Percentiles rank a stretch among this genome's conserved stretches.
Evolutionary conservation across 2,888 invertebrate species (phyloP).

Genomic region (Trichopoda pennipes): DNA sequence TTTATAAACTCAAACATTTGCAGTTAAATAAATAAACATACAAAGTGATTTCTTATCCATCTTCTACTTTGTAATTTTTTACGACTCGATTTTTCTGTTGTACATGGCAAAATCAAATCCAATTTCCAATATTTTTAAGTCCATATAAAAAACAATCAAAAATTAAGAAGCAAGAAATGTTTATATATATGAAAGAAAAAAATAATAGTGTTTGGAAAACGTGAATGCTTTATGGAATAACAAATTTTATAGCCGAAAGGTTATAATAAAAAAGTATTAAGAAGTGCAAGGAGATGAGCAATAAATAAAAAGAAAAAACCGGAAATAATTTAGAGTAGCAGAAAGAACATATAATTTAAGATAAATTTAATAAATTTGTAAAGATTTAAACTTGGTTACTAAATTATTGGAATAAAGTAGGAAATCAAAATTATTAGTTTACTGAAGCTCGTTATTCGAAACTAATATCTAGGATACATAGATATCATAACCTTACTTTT

Average conservation of each 20-base stretch:
- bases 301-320: not conserved
- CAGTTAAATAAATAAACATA: constrained; percentile 48
- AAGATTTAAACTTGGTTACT: not conserved
- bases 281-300: constrained; percentile 2
- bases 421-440: too few relatives aligned
- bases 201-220: constrained; percentile 52
- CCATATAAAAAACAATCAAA: constrained; percentile 20
- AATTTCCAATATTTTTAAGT: too few relatives aligned
- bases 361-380: not conserved
- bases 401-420: not conserved
- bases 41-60: constrained; percentile 54
- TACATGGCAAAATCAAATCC: constrained; percentile 24
- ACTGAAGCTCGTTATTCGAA: too few relatives aligned
- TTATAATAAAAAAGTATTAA: constrained; percentile 32
- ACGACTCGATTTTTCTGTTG: constrained; percentile 44
- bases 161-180: not conserved
- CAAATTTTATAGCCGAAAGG: constrained; percentile 56
- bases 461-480: too few relatives aligned
- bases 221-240: constrained; percentile 62
- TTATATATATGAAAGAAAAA: constrained; percentile 19
- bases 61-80: constrained; percentile 53
- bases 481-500: too few relatives aligned
- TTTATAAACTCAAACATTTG: constrained; percentile 1
- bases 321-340: not conserved
- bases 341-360: constrained; percentile 10